Evolutionary conservation across 2,797 vertebrate genomes (phyloP).

Genomic region (Hyperoplus immaculatus): DNA sequence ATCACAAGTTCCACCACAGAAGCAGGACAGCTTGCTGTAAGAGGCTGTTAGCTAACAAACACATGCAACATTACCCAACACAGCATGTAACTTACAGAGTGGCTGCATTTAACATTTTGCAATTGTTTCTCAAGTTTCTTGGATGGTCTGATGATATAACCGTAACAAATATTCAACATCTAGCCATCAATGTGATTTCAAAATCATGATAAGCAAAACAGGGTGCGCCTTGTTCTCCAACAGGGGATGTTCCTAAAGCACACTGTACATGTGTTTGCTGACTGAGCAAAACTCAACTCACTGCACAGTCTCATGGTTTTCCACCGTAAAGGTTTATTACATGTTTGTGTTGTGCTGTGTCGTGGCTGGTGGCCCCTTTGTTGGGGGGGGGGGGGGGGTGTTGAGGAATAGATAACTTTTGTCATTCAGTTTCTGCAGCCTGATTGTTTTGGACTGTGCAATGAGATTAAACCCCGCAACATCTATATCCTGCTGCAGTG

Average conservation of each 20-base stretch:
- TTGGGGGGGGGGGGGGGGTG: not conserved
- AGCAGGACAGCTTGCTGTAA: not conserved
- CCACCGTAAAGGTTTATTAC: no score
- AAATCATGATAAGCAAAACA: no score
- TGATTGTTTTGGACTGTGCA: slow-evolving; percentile 17
- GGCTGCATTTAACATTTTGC: not conserved
- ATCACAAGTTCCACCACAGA: not conserved
- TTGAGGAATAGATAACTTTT: slow-evolving; percentile 16
- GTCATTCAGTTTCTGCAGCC: slow-evolving; percentile 25
- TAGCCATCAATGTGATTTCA: no score
- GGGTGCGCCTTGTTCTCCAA: not conserved
- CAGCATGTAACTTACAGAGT: not conserved
- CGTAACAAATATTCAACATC: no score
- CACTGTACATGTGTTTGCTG: not conserved
- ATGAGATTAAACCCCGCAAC: slow-evolving; percentile 32
- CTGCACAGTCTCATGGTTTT: not conserved
- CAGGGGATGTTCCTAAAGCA: not conserved
- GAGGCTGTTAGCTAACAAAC: not conserved
- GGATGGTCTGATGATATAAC: no score
- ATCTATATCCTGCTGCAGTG: slow-evolving; percentile 29
- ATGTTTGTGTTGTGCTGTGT: not conserved
- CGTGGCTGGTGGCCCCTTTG: not conserved
- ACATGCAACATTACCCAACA: not conserved
- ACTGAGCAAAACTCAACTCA: not conserved
- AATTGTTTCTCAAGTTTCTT: not conserved